A percentile compares a stretch with the other conserved stretches of the same genome.
These are phyloP conservation scores for Tachystola acroxantha DNA, from an alignment of 2,888 invertebrate species.

Conservation along the genomic window DNA sequence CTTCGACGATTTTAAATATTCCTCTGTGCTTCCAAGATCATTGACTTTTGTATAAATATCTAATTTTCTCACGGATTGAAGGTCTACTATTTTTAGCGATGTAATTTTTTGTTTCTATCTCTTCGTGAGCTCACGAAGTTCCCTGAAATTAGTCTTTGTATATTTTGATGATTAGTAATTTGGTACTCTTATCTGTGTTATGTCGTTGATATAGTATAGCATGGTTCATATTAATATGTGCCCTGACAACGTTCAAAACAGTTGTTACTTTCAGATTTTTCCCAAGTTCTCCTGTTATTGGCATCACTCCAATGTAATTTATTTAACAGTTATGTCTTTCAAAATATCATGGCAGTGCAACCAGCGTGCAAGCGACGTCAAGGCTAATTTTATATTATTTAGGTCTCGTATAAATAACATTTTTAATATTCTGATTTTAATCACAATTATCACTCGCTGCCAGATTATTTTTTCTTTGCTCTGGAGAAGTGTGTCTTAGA, in stretches of 20 bases:
- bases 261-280: conserved; percentile 8
- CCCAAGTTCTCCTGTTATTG: conserved; percentile 34
- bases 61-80: background rate
- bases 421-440: conserved; percentile 17
- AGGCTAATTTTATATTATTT: conserved; percentile 37
- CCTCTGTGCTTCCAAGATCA: too few species aligned
- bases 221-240: background rate
- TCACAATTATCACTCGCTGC: background rate
- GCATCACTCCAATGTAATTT: conserved; percentile 56
- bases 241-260: background rate
- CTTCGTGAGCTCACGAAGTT: too few species aligned
- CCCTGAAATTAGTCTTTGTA: too few species aligned
- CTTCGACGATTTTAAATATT: too few species aligned
- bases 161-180: too few species aligned
- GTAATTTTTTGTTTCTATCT: too few species aligned
- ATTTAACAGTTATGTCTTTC: conserved; percentile 56
- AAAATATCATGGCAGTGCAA: conserved; percentile 48
- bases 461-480: too few species aligned
- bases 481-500: too few species aligned
- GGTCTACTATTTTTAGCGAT: background rate
- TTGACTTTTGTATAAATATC: too few species aligned
- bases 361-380: conserved; percentile 43
- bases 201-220: too few species aligned
- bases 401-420: conserved; percentile 25
- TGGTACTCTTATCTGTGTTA: too few species aligned